Evolutionary conservation across 2,888 invertebrate genomes (phyloP), one percentile per base, ranked within the genome.

Genomic region (Anodontia alba): DNA sequence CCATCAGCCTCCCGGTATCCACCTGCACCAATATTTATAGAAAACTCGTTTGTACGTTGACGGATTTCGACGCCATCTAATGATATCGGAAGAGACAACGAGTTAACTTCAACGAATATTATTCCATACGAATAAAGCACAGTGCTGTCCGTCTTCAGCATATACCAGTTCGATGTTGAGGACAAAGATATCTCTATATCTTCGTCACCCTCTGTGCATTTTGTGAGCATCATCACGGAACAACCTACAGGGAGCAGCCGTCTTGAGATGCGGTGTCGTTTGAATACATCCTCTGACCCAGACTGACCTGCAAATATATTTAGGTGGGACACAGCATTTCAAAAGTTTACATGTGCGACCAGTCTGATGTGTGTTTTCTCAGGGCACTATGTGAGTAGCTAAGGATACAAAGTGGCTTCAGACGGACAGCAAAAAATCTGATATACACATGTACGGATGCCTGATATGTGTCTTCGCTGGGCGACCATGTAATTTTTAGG

Each of bases 211-310:
- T 78, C 78, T 29, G 46, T 78, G 36, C 83, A 83, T 29, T 33
- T 69, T 0, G 78, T 70, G 10, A 83, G 43, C 33, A 73, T 20
- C 31, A 80, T 78, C 1, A 75, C 77, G 12, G 33, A 78, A 66
- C 83, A 83, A 10, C 80, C 83, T 43, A 73, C 68, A 26, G 83
- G 80, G 12, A 83, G 69, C 1, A 76, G 54, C 20, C 54, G 46
- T 43, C 80, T 42, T 26, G 70, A 7, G 12, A 78, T 33, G 20
- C 31, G 3, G 43, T 46, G n/a, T 10, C 70, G 62, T 31, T 29
- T 31, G 67, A 80, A 83, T 3, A 78, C 73, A 43, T 20, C 51
- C 3, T 51, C 75, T 23, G n/a, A n/a, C n/a, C n/a, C n/a, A n/a
- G n/a, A n/a, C n/a, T n/a, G n/a, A n/a, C n/a, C n/a, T n/a, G n/a